Conservation (phyloP, 2,888 invertebrate genomes). For the Pterobdella sp. region DNA sequence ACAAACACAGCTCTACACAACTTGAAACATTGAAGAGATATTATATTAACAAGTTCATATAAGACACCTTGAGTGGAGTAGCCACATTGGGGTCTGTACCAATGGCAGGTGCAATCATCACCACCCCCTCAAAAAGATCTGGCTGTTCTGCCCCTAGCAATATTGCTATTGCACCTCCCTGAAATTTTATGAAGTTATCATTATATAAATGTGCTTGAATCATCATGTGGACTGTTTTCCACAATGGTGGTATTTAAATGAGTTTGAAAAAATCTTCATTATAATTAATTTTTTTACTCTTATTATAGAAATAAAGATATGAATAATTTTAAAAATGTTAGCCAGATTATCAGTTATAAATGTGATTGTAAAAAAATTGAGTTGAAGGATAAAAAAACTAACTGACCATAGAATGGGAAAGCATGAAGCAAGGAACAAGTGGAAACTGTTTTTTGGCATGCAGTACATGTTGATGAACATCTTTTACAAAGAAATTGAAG, state of each 20-base stretch:
- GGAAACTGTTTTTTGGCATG: not conserved
- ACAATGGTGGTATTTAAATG: not conserved
- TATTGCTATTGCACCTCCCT: not conserved
- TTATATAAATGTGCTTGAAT: not conserved
- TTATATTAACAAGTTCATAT: not conserved
- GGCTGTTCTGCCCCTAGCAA: not conserved
- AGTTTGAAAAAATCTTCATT: not conserved
- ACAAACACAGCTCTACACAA: not conserved
- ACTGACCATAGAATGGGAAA: not conserved
- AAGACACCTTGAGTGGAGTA: not conserved
- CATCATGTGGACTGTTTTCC: not conserved
- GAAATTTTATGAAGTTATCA: too few species aligned
- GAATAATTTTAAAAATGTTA: not conserved
- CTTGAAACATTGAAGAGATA: not conserved
- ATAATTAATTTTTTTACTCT: too few species aligned
- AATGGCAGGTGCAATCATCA: not conserved
- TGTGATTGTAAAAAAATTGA: not conserved
- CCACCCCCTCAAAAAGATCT: not conserved
- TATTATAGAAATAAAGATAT: too few species aligned
- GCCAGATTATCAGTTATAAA: not conserved
- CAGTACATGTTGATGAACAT: not conserved
- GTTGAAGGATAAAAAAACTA: not conserved
- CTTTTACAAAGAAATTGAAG: not conserved
- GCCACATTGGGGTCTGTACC: not conserved
- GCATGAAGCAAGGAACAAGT: not conserved